These are phyloP conservation scores for Dastarcus helophoroides DNA, from an alignment of 2,888 invertebrate species.

Conservation along the genomic window DNA sequence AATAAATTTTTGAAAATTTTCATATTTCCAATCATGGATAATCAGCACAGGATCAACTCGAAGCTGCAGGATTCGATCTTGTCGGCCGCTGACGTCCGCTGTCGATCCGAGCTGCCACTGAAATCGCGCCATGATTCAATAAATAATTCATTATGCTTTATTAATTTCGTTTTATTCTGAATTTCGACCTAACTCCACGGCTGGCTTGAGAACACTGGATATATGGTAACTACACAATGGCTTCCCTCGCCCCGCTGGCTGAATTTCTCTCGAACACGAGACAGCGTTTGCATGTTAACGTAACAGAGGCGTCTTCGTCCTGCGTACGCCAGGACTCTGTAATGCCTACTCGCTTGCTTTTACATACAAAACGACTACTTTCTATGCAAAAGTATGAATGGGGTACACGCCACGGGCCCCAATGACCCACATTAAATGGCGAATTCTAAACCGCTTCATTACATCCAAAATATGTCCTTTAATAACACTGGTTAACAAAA, in stretches of 20 bases:
- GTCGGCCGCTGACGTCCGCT: no score
- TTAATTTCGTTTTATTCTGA: slow-evolving; percentile 8
- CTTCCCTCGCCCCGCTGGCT: slow-evolving; percentile 33
- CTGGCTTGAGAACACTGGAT: slow-evolving; percentile 41
- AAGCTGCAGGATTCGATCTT: no score
- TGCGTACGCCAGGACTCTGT: slow-evolving; percentile 21
- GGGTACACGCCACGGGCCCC: slow-evolving; percentile 40
- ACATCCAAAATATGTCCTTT: no score
- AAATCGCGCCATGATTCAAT: no score
- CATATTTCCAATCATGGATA: no score
- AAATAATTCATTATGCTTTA: slow-evolving; percentile 3
- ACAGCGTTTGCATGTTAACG: slow-evolving; percentile 41
- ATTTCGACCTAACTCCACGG: slow-evolving; percentile 34
- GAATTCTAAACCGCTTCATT: no score
- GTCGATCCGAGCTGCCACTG: no score
- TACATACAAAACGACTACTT: slow-evolving; percentile 44
- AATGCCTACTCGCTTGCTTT: slow-evolving; percentile 30
- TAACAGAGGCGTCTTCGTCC: slow-evolving; percentile 31
- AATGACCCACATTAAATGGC: slow-evolving; percentile 35
- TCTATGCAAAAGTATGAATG: slow-evolving; percentile 52
- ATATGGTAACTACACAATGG: slow-evolving; percentile 40
- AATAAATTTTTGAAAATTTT: no score
- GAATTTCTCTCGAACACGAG: slow-evolving; percentile 39
- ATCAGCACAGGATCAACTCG: no score
- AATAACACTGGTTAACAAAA: no score